These are phyloP conservation scores for Oscheius sp. DNA, from an alignment of 2,888 invertebrate species.

Conservation along the genomic window DNA sequence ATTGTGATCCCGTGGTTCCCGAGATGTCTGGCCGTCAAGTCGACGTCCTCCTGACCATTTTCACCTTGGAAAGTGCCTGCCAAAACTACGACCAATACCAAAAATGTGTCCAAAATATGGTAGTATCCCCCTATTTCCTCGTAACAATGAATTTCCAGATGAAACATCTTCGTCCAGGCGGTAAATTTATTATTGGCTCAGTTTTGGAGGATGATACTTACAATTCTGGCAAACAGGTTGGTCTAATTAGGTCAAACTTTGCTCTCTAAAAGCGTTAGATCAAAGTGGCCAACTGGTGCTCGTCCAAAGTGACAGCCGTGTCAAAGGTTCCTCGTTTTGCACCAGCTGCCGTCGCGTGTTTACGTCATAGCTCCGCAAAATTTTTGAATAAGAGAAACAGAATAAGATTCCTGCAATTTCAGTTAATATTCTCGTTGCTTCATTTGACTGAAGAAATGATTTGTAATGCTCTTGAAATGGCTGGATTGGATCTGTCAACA, in stretches of 20 bases:
- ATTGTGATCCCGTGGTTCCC: slow-evolving; percentile 50
- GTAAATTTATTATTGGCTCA: slow-evolving; percentile 65
- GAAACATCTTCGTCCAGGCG: slow-evolving; percentile 59
- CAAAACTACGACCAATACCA: slow-evolving; percentile 62
- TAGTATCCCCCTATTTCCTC: slow-evolving; percentile 18
- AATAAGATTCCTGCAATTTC: slow-evolving; percentile 9
- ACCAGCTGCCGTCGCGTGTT: slow-evolving; percentile 4
- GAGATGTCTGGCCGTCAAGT: slow-evolving; percentile 47
- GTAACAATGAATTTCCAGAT: slow-evolving; percentile 47
- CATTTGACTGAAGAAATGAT: slow-evolving; percentile 60
- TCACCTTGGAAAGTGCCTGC: slow-evolving; percentile 70
- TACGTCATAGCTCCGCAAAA: neutral
- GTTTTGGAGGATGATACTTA: slow-evolving; percentile 67
- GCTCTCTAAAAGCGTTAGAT: neutral
- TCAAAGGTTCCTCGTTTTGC: slow-evolving; percentile 15
- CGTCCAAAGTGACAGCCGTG: slow-evolving; percentile 8
- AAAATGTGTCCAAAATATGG: slow-evolving; percentile 61
- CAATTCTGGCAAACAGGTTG: slow-evolving; percentile 61
- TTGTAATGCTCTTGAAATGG: slow-evolving; percentile 50
- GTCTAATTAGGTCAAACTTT: neutral
- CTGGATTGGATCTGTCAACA: slow-evolving; percentile 52
- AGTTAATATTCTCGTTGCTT: slow-evolving; percentile 65
- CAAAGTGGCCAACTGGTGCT: neutral
- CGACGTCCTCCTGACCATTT: slow-evolving; percentile 65
- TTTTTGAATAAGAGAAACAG: neutral